Conservation (phyloP, 2,113 vertebrate species). For the Antigone vipio region DNA sequence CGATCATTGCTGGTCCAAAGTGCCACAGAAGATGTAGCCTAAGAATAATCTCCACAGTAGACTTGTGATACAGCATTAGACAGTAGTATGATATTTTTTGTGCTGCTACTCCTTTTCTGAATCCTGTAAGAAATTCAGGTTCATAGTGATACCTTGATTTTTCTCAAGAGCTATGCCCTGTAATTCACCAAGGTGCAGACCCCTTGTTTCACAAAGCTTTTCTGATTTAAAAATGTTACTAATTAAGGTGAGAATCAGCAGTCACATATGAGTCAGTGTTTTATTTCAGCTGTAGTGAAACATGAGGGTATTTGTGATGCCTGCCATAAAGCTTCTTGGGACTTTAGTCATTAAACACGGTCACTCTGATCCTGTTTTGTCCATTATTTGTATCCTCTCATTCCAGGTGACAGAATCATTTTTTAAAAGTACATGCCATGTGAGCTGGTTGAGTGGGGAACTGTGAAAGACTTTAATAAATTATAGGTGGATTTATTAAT, state of each 20-base stretch:
- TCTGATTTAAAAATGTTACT: background rate
- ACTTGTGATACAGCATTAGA: background rate
- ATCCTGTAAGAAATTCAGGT: background rate
- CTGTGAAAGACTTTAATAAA: constrained; percentile 37
- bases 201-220: background rate
- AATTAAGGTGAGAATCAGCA: background rate
- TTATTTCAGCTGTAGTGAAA: background rate
- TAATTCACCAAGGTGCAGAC: background rate
- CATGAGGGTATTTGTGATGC: background rate
- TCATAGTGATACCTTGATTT: background rate
- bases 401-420: constrained; percentile 33
- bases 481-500: constrained; percentile 48
- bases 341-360: background rate
- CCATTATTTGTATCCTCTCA: constrained; percentile 38
- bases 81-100: accelerated
- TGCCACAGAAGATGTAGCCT: background rate
- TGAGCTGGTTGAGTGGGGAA: background rate
- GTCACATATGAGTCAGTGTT: background rate
- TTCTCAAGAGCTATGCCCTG: background rate
- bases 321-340: background rate
- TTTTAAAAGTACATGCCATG: background rate
- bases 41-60: background rate
- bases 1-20: background rate
- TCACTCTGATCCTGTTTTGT: background rate
- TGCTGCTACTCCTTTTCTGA: background rate